phyloP scores from a whole-genome alignment of 1,140 invertebrate genomes.

The Drosophila bifasciata region DNA sequence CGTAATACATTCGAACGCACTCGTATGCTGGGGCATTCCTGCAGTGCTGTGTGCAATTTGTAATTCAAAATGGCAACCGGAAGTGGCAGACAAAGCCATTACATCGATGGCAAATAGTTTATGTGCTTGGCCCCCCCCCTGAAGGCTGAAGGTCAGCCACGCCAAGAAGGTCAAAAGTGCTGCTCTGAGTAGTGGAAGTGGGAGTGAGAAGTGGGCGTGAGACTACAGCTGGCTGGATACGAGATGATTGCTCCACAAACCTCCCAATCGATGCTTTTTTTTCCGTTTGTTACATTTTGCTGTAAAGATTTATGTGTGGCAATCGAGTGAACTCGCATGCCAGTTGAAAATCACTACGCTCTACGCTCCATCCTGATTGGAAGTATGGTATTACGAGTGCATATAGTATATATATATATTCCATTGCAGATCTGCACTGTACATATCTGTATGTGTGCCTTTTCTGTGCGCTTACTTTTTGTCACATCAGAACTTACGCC shows the following conservation, averaged over 20 bases:
- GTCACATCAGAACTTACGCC: constrained; percentile 11
- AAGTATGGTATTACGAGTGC: too few species aligned
- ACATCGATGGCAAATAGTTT: constrained; percentile 27
- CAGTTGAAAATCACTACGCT: not conserved
- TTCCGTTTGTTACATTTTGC: too few species aligned
- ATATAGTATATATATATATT: too few species aligned
- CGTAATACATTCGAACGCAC: constrained; percentile 8
- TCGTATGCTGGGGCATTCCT: too few species aligned
- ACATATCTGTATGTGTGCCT: too few species aligned
- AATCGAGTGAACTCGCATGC: not conserved
- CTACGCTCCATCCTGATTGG: too few species aligned
- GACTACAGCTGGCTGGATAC: not conserved
- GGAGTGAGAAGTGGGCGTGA: not conserved
- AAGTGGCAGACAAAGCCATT: constrained; percentile 50
- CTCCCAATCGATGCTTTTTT: too few species aligned
- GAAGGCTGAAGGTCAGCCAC: constrained; percentile 9
- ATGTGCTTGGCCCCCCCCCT: constrained; percentile 17
- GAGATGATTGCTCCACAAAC: too few species aligned
- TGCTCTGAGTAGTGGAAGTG: not conserved
- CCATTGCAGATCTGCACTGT: too few species aligned
- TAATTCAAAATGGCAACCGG: constrained; percentile 59
- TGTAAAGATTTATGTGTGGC: constrained; percentile 22
- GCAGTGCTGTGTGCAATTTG: constrained; percentile 31
- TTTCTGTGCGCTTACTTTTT: too few species aligned
- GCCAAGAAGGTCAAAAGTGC: constrained; percentile 33